phyloP scores from a whole-genome alignment of 2,888 invertebrate genomes.

The Pseudoips prasinana region DNA sequence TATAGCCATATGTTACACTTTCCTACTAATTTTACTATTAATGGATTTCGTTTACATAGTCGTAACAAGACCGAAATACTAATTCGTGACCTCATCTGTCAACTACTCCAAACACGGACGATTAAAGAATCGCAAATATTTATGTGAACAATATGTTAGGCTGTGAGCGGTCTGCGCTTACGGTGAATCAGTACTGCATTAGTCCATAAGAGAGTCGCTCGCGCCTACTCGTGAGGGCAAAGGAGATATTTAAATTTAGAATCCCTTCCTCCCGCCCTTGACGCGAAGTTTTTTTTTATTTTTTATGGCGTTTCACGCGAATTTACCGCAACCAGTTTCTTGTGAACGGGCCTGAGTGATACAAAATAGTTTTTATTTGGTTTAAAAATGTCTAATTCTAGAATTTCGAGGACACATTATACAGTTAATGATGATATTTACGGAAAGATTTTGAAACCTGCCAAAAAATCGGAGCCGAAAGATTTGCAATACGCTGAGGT shows the following conservation, averaged over 20 bases:
- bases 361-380: slow-evolving; percentile 29
- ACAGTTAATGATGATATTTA: slow-evolving; percentile 75
- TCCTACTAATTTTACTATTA: slow-evolving; percentile 3
- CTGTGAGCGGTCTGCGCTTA: slow-evolving; percentile 60
- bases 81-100: slow-evolving; percentile 29
- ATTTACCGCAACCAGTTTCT: slow-evolving; percentile 52
- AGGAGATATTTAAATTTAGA: slow-evolving; percentile 76
- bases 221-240: slow-evolving; percentile 62
- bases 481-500: slow-evolving; percentile 66
- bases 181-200: slow-evolving; percentile 75
- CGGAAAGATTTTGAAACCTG: slow-evolving; percentile 67
- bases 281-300: slow-evolving; percentile 43
- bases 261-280: slow-evolving; percentile 63
- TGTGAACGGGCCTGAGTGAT: slow-evolving; percentile 42
- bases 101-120: slow-evolving; percentile 31
- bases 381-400: slow-evolving; percentile 49
- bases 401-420: slow-evolving; percentile 49
- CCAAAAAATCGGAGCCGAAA: slow-evolving; percentile 43
- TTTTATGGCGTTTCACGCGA: slow-evolving; percentile 49
- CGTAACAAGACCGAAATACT: slow-evolving; percentile 26
- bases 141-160: slow-evolving; percentile 71
- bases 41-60: slow-evolving; percentile 13
- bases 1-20: slow-evolving; percentile 9
- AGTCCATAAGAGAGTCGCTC: slow-evolving; percentile 75
- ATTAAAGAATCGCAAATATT: slow-evolving; percentile 55